Evolutionary conservation across 2,113 vertebrate genomes (phyloP).

Genomic region (Neoarius graeffei): DNA sequence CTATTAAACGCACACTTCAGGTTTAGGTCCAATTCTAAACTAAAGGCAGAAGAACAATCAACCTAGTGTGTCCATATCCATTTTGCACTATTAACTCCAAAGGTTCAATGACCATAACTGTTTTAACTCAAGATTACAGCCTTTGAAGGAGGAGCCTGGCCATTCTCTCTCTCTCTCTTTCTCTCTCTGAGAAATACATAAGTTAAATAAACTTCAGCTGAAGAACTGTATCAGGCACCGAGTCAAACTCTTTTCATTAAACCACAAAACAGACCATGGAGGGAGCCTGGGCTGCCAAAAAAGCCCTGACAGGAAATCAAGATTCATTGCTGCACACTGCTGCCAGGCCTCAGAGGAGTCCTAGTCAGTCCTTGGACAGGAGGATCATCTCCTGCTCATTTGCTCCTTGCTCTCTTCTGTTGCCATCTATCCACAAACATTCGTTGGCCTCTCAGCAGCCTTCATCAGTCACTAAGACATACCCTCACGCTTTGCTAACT

Average conservation of each 20-base stretch:
- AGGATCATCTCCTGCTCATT: conserved; percentile 20
- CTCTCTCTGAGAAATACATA: conserved; percentile 44
- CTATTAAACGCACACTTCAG: background rate
- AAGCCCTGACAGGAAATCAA: conserved; percentile 35
- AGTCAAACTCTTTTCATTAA: conserved; percentile 51
- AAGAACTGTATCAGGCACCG: conserved; percentile 41
- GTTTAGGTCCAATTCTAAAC: background rate
- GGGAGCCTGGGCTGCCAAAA: conserved; percentile 20
- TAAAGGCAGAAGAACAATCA: background rate
- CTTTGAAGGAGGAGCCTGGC: conserved; percentile 11
- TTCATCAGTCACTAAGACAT: conserved; percentile 19
- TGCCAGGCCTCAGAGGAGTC: conserved; percentile 43
- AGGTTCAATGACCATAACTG: conserved; percentile 47
- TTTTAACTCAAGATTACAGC: conserved; percentile 45
- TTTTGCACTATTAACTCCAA: background rate
- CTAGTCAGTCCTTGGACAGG: conserved; percentile 16
- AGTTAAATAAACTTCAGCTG: conserved; percentile 51
- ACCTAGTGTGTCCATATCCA: background rate
- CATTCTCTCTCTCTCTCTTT: background rate
- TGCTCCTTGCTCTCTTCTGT: conserved; percentile 27
- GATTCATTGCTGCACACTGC: conserved; percentile 44
- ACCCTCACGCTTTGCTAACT: conserved; percentile 9
- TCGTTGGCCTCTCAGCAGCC: conserved; percentile 10
- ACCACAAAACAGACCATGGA: conserved; percentile 45
- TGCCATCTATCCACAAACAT: conserved; percentile 36